These are phyloP conservation scores for Rhabdornis inornatus DNA, from an alignment of 2,113 vertebrate species.

Conservation along the genomic window DNA sequence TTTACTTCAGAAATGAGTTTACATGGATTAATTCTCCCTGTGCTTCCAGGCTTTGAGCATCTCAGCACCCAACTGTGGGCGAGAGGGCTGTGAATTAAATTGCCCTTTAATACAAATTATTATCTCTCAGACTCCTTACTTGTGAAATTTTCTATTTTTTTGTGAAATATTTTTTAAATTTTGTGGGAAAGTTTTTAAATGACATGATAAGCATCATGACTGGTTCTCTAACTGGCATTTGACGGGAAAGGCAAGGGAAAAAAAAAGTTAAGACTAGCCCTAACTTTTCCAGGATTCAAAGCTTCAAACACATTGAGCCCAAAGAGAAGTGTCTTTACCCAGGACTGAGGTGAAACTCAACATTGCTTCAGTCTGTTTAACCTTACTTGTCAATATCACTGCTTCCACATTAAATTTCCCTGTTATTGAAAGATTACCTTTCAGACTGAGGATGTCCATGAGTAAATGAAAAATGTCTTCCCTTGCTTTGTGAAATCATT, in stretches of 20 bases:
- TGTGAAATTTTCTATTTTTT: background rate
- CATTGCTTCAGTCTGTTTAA: background rate
- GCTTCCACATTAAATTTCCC: background rate
- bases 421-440: conserved; percentile 26
- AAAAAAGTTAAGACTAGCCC: background rate
- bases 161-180: background rate
- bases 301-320: background rate
- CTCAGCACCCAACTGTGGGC: background rate
- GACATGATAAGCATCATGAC: background rate
- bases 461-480: conserved; percentile 49
- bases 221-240: background rate
- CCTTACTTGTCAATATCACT: background rate
- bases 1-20: background rate
- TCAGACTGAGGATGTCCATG: background rate
- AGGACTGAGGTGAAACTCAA: background rate
- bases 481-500: conserved; percentile 36
- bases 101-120: background rate
- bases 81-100: background rate
- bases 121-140: background rate
- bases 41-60: background rate
- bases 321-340: background rate
- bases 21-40: background rate
- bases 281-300: background rate
- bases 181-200: background rate
- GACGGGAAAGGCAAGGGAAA: background rate